Conservation (phyloP, 2,888 invertebrate genomes). For the Acrobasis repandana region DNA sequence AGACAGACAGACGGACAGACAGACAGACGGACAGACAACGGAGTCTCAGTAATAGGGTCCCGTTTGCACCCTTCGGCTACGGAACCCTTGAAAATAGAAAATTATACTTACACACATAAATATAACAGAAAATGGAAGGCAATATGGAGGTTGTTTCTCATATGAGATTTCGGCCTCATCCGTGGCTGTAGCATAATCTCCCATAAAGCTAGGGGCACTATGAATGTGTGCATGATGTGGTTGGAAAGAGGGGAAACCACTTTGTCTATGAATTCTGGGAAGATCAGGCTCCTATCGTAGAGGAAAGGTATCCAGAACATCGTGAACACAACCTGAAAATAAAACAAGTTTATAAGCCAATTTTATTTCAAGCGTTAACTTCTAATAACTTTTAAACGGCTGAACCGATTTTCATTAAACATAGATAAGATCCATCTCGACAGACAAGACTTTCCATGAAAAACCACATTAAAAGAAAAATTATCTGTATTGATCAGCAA, state of each 20-base stretch:
- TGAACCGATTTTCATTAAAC: too few species aligned
- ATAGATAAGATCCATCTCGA: too few species aligned
- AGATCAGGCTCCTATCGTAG: constrained; percentile 58
- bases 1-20: too few species aligned
- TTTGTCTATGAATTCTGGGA: constrained; percentile 53
- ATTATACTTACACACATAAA: constrained; percentile 59
- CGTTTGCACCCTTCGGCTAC: too few species aligned
- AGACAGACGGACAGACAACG: too few species aligned
- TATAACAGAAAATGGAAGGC: constrained; percentile 48
- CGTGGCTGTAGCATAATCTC: constrained; percentile 55
- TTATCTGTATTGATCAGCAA: too few species aligned
- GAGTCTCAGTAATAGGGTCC: too few species aligned
- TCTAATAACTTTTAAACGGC: too few species aligned
- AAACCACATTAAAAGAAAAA: too few species aligned
- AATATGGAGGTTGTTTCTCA: constrained; percentile 47
- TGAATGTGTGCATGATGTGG: constrained; percentile 65
- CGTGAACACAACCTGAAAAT: constrained; percentile 57
- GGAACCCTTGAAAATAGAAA: too few species aligned
- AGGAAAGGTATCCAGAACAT: constrained; percentile 63
- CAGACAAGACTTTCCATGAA: too few species aligned
- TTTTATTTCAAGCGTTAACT: too few species aligned
- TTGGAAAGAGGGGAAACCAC: constrained; percentile 51
- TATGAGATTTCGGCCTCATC: constrained; percentile 50
- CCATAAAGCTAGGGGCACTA: constrained; percentile 57
- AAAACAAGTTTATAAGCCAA: background rate